Evolutionary conservation across 53 echinoderm and acorn worm genomes (phyloP).

Genomic region (Pentamera pediparva): DNA sequence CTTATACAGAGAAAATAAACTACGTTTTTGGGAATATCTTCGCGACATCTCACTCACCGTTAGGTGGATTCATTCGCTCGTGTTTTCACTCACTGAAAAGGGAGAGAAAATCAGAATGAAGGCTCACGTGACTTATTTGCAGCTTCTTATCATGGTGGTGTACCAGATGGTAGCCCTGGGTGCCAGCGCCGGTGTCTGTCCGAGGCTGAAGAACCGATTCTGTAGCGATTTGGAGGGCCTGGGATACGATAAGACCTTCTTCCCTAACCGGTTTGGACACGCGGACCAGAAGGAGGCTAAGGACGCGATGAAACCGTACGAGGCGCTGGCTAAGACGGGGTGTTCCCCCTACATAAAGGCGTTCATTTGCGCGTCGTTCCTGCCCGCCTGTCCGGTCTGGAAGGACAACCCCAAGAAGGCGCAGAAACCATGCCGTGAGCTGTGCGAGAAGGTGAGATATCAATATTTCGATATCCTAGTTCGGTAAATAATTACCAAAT

Average conservation of each 20-base stretch:
- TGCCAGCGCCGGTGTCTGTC: neutral
- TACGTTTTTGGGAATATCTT: no score
- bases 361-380: conserved; percentile 66
- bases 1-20: no score
- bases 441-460: conserved; percentile 80
- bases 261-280: conserved; percentile 84
- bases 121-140: no score
- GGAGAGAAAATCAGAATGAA: neutral
- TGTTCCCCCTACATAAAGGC: conserved; percentile 82
- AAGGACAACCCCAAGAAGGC: conserved; percentile 49
- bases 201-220: conserved; percentile 9
- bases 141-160: neutral
- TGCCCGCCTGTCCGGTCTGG: conserved; percentile 72
- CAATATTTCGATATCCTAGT: no score
- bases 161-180: neutral
- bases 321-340: conserved; percentile 51
- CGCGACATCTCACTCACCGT: neutral
- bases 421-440: conserved; percentile 59
- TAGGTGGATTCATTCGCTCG: neutral
- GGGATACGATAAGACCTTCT: conserved; percentile 57
- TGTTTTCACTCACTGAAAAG: neutral
- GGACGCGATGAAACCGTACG: conserved; percentile 43
- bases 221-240: neutral
- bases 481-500: no score
- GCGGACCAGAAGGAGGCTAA: conserved; percentile 52